phyloP scores from a whole-genome alignment of 2,888 invertebrate species.

The Tetragnatha montana region DNA sequence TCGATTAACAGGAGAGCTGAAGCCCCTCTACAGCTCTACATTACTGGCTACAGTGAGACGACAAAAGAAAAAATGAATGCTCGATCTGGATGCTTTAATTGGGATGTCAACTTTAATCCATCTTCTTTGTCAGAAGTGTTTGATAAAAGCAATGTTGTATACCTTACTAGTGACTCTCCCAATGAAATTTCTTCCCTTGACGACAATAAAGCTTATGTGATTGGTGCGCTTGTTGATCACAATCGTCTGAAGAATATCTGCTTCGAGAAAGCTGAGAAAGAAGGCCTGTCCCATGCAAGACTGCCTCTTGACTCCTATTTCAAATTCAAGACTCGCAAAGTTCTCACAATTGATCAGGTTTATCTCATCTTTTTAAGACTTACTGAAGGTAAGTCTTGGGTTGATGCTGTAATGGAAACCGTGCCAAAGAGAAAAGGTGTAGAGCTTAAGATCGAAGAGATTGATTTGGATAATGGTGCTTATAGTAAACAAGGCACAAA shows the following conservation, averaged over 20 bases:
- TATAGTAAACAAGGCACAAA: neutral
- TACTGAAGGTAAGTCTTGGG: conserved; percentile 87
- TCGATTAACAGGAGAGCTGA: conserved; percentile 89
- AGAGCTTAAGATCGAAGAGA: conserved; percentile 18
- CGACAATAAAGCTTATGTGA: conserved; percentile 83
- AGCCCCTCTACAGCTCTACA: conserved; percentile 85
- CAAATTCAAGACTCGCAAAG: conserved; percentile 92
- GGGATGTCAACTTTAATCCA: conserved; percentile 89
- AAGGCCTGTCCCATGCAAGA: conserved; percentile 87
- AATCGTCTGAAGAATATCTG: conserved; percentile 91
- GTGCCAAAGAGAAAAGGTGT: conserved; percentile 84
- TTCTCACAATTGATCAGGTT: conserved; percentile 96
- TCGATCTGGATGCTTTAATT: conserved; percentile 91
- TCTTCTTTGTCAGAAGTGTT: conserved; percentile 84
- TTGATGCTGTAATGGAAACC: conserved; percentile 85
- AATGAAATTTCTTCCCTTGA: conserved; percentile 85
- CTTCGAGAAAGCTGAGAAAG: conserved; percentile 85
- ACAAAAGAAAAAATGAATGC: conserved; percentile 85
- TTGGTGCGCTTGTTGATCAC: conserved; percentile 98
- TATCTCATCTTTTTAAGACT: conserved; percentile 88
- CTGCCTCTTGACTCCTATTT: conserved; percentile 93
- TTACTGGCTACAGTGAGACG: conserved; percentile 87
- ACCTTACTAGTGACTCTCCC: conserved; percentile 95
- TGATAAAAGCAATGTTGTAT: conserved; percentile 87
- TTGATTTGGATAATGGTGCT: neutral